Base-by-base conservation (phyloP, 2,797 vertebrate species). In the Sus cebifrons region DNA sequence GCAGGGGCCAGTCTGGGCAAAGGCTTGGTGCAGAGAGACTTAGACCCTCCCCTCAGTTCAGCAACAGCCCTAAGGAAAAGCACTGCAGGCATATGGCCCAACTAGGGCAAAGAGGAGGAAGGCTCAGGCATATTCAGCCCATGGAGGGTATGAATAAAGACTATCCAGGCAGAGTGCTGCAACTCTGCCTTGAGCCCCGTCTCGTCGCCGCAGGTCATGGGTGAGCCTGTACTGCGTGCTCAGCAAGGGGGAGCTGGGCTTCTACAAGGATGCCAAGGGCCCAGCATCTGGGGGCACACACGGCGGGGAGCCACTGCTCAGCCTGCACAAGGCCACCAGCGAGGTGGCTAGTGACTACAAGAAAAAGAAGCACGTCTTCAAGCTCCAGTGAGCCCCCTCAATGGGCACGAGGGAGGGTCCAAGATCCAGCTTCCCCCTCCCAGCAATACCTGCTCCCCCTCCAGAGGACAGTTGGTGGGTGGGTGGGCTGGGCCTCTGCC, bases 321-420 rank as follows among this genome's bases (percentile, higher is more conserved):
- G 95, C 98, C 98, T 99, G 82, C 99, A 99, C 96, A 98, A 98
- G 96, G 99, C 99, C 98, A 97, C 98, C 98, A 99, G 99, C 36
- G 99, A 99, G 92, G 98, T 99, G 98, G 99, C 99, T 98, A 99
- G 97, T 18, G 99, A 99, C 97, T 99, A 99, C 99, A 99, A 99
- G 98, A 99, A 99, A 98, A 99, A 99, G 99, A 99, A 99, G 98
- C 99, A 99, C 15, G 99, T 99, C 97, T 99, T 99, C 98, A 99
- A 99, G 20, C 99, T 99, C 97, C 99, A 99, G 99, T 99, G 97
- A 98, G 98, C 71, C 20, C 74, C 82, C 64, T 49, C 60, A 32
- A 0, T 21, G 88, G 89, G 74, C 23, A 29, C 62, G n/a, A 29
- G 67, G 97, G 93, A 75, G 89, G 84, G 86, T 65, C 44, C 18